Evolutionary conservation across 2,888 invertebrate genomes (phyloP).

Genomic region (Rhorus exstirpatorius): DNA sequence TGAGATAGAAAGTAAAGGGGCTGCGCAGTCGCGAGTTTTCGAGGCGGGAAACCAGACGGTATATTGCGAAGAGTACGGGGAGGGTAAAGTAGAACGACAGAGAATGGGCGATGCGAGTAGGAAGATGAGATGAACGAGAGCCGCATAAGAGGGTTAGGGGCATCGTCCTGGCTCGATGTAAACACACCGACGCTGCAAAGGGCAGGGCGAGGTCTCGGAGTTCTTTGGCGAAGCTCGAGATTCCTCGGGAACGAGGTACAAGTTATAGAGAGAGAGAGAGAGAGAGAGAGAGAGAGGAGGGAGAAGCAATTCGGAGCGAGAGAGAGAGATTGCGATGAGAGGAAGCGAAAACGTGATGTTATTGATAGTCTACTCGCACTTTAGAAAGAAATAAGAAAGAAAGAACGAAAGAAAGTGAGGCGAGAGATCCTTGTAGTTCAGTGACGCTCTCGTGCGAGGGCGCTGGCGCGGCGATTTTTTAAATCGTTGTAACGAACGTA

Average conservation of each 20-base stretch:
- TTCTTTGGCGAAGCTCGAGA: background rate
- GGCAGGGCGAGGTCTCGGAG: background rate
- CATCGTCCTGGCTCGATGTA: conserved; percentile 61
- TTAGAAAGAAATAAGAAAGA: background rate
- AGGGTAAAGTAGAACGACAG: background rate
- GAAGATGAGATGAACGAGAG: conserved; percentile 13
- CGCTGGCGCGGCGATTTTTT: background rate
- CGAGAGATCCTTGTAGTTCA: background rate
- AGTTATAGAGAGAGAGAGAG: background rate
- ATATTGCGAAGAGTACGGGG: background rate
- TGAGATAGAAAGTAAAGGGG: conserved; percentile 3
- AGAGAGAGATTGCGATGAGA: conserved; percentile 25
- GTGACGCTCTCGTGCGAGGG: background rate
- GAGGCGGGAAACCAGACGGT: conserved; percentile 36
- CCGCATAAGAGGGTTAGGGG: conserved; percentile 28
- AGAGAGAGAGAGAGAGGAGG: conserved; percentile 2
- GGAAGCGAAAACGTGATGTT: conserved; percentile 40
- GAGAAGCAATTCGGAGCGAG: conserved; percentile 8
- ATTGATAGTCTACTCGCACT: background rate
- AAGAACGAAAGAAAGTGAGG: background rate
- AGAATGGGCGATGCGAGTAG: conserved; percentile 37
- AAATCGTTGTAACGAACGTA: background rate
- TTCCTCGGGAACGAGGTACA: background rate
- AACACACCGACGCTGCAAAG: conserved; percentile 49
- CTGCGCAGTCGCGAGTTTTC: conserved; percentile 17